Conservation (phyloP, 1,140 invertebrate genomes). For the Aphaenogaster floridana region DNA sequence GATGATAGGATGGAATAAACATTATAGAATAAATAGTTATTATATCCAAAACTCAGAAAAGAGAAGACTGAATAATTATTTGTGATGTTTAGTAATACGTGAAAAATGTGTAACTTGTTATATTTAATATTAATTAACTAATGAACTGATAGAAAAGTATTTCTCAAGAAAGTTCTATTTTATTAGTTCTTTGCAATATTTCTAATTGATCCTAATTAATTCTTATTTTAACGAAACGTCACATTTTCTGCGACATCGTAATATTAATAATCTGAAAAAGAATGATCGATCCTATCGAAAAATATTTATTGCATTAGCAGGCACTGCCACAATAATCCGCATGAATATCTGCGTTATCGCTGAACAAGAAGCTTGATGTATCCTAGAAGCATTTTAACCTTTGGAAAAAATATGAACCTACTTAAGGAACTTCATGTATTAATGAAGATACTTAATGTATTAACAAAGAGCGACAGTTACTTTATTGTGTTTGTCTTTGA, state of each 20-base stretch:
- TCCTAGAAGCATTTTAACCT: slow-evolving; percentile 11
- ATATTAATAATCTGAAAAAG: background rate
- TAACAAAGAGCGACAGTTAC: background rate
- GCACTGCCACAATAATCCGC: background rate
- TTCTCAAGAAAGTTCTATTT: background rate
- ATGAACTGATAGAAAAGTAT: background rate
- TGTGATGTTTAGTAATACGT: background rate
- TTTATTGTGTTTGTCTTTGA: background rate
- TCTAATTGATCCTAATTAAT: background rate
- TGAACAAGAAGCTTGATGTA: background rate
- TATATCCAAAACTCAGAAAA: background rate
- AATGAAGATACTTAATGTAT: background rate
- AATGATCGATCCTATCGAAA: background rate
- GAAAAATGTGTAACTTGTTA: background rate
- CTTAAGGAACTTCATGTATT: background rate
- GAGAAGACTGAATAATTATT: no score
- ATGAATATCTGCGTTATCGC: background rate
- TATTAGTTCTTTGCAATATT: background rate
- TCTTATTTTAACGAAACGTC: background rate
- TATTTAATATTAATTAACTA: background rate
- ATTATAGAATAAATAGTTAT: background rate
- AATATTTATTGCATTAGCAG: background rate
- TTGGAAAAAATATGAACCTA: background rate
- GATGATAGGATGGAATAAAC: background rate
- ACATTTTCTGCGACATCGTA: background rate